phyloP scores from a whole-genome alignment of 2,797 vertebrate species.

The Spheniscus humboldti region DNA sequence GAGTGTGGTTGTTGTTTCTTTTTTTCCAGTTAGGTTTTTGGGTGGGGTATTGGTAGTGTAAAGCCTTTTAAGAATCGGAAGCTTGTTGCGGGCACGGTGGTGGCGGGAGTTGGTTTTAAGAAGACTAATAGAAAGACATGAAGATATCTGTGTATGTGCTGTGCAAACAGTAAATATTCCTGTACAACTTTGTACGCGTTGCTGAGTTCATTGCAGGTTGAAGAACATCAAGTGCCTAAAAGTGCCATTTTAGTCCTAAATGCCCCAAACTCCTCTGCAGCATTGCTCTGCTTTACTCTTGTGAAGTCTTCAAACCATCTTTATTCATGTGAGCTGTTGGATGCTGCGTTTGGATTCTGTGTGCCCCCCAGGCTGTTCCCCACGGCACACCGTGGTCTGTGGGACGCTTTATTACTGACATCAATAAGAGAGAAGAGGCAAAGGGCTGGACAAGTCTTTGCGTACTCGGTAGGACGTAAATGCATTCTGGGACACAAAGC shows the following conservation, averaged over 20 bases:
- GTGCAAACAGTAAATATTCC: not conserved
- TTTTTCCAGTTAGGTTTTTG: not conserved
- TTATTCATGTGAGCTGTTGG: not conserved
- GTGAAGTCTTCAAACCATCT: not conserved
- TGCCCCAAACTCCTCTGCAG: not conserved
- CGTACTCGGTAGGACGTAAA: not conserved
- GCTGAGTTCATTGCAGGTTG: not conserved
- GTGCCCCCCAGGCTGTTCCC: not conserved
- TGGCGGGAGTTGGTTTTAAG: not conserved
- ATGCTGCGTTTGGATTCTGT: not conserved
- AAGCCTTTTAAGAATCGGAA: not conserved
- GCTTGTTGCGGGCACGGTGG: not conserved
- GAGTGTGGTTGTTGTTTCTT: not conserved
- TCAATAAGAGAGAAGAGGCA: not conserved
- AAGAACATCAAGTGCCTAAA: not conserved
- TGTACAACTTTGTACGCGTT: accelerated
- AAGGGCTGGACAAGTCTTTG: not conserved
- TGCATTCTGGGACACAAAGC: not conserved
- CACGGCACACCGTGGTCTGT: not conserved
- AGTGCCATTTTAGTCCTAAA: not conserved
- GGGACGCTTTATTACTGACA: not conserved
- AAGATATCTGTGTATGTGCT: not conserved
- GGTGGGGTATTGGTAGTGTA: not conserved
- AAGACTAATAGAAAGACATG: not conserved
- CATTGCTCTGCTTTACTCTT: not conserved